A percentile compares a stretch with the other conserved stretches of the same genome.
phyloP scores from a whole-genome alignment of 2,113 vertebrate genomes.

The Helogale parvula region DNA sequence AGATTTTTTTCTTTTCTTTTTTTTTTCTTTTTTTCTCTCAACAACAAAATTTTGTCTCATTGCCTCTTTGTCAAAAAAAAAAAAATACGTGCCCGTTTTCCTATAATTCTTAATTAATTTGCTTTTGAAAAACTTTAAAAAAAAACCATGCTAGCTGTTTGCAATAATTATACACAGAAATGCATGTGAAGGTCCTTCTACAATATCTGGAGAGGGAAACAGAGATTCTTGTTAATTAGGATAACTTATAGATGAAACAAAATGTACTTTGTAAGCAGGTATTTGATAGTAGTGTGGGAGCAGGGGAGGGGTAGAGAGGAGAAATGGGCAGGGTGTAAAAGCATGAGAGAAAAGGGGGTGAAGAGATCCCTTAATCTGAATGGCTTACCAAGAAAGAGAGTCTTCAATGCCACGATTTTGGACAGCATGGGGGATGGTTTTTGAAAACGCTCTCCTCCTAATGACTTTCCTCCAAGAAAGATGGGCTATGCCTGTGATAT shows the following conservation, averaged over 20 bases:
- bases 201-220: conserved; percentile 66
- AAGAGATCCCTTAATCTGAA: background rate
- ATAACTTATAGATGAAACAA: conserved; percentile 24
- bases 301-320: background rate
- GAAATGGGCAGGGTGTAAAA: background rate
- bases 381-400: background rate
- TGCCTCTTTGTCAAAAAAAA: background rate
- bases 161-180: conserved; percentile 65
- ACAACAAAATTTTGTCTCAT: background rate
- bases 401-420: background rate
- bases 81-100: background rate
- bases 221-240: conserved; percentile 56
- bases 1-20: background rate
- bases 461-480: background rate
- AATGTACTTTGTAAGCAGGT: conserved; percentile 56
- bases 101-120: conserved; percentile 70
- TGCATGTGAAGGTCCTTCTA: conserved; percentile 54
- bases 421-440: background rate
- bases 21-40: background rate
- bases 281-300: background rate
- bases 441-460: background rate
- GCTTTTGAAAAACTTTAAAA: conserved; percentile 45
- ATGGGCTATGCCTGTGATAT: background rate
- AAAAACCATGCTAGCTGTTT: conserved; percentile 16
- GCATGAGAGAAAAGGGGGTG: background rate